phyloP scores from a whole-genome alignment of 2,888 invertebrate species.

The Pollenia labialis region DNA sequence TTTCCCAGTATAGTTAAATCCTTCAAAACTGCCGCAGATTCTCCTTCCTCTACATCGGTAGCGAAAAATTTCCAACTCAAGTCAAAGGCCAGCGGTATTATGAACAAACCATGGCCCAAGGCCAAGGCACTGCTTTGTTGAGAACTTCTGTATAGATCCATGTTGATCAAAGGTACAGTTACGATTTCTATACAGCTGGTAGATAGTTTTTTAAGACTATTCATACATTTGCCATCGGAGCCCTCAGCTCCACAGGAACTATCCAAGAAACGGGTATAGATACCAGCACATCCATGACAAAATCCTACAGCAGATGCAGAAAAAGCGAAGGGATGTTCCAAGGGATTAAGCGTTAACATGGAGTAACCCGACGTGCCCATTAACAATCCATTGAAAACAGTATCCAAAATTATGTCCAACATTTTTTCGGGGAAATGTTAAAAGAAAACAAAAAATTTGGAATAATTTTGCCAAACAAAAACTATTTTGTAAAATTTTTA shows the following conservation, averaged over 20 bases:
- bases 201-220: constrained; percentile 66
- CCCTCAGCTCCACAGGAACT: constrained; percentile 54
- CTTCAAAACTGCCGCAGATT: constrained; percentile 69
- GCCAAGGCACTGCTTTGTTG: constrained; percentile 75
- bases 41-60: constrained; percentile 75
- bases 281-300: constrained; percentile 78
- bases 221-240: constrained; percentile 31
- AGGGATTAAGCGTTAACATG: constrained; percentile 76
- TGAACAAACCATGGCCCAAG: constrained; percentile 77
- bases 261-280: constrained; percentile 71
- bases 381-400: constrained; percentile 74
- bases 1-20: constrained; percentile 78
- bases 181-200: constrained; percentile 77
- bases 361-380: constrained; percentile 79
- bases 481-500: not conserved
- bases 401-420: constrained; percentile 45
- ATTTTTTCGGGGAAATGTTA: not conserved
- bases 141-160: constrained; percentile 78
- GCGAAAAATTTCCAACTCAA: constrained; percentile 64
- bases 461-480: constrained; percentile 6
- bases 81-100: constrained; percentile 79
- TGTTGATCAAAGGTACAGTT: constrained; percentile 78
- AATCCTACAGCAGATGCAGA: constrained; percentile 77
- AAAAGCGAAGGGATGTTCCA: constrained; percentile 78
- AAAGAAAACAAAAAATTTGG: constrained; percentile 29